Percentiles rank a stretch among this genome's conserved stretches.
Evolutionary conservation across 2,888 invertebrate genomes (phyloP).

Genomic region (Ditylenchus weischeri): DNA sequence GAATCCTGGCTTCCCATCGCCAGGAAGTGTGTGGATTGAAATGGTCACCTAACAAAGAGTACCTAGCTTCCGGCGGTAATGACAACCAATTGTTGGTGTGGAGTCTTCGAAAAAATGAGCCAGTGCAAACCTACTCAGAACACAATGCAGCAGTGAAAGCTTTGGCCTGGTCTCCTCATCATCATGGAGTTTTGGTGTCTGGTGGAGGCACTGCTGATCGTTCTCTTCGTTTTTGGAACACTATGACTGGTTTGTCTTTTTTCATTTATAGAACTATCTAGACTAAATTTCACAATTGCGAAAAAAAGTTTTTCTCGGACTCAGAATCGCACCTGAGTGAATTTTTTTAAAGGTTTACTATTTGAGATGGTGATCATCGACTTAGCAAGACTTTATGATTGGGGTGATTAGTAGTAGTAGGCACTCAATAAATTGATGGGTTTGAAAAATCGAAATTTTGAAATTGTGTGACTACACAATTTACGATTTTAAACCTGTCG

Average conservation of each 20-base stretch:
- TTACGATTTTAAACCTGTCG: too few relatives aligned
- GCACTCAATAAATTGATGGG: too few relatives aligned
- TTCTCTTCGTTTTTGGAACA: conserved; percentile 89
- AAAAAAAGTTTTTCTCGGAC: too few relatives aligned
- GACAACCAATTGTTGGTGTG: conserved; percentile 92
- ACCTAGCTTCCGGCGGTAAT: conserved; percentile 87
- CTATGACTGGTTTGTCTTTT: conserved; percentile 68
- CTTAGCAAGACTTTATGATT: too few relatives aligned
- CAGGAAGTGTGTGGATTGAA: conserved; percentile 94
- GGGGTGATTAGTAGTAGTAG: too few relatives aligned
- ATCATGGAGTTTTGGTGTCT: conserved; percentile 34
- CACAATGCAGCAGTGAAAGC: conserved; percentile 94
- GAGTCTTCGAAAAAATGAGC: conserved; percentile 67
- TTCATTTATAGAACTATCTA: too few relatives aligned
- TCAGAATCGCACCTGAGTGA: too few relatives aligned
- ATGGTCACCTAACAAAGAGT: conserved; percentile 75
- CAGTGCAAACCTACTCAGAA: conserved; percentile 87
- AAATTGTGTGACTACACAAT: too few relatives aligned
- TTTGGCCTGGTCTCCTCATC: conserved; percentile 75
- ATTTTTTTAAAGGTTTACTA: too few relatives aligned
- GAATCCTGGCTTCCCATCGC: conserved; percentile 82
- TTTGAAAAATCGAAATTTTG: too few relatives aligned
- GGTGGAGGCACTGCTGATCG: conserved; percentile 99
- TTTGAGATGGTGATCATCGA: too few relatives aligned
- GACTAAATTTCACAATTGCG: too few relatives aligned